Conservation (phyloP, 2,888 invertebrate genomes). For the Tinea semifulvella region DNA sequence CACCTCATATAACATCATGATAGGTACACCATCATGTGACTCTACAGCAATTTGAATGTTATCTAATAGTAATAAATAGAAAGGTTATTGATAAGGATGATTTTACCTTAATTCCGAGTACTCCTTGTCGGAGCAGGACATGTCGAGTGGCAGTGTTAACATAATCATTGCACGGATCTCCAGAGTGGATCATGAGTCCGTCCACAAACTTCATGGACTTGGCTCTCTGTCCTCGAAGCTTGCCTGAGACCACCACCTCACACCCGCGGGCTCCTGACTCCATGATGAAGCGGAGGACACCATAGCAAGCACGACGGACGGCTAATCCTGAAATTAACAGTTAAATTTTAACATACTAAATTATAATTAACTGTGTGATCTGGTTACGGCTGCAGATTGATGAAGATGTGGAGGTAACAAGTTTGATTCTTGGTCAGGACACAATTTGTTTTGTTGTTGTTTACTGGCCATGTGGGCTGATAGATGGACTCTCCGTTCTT, state of each 20-base stretch:
- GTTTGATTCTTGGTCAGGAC: too few relatives aligned
- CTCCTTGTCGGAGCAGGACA: slow-evolving; percentile 93
- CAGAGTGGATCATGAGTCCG: slow-evolving; percentile 99
- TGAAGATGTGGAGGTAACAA: too few relatives aligned
- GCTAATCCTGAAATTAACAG: slow-evolving; percentile 65
- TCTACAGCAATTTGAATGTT: neutral
- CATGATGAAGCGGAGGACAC: slow-evolving; percentile 98
- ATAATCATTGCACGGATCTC: slow-evolving; percentile 98
- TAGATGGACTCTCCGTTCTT: too few relatives aligned
- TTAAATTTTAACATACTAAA: too few relatives aligned
- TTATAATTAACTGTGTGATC: too few relatives aligned
- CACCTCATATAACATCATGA: too few relatives aligned
- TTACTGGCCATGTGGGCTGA: too few relatives aligned
- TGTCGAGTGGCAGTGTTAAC: slow-evolving; percentile 98
- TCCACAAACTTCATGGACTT: slow-evolving; percentile 99
- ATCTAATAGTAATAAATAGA: neutral
- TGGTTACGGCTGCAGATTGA: too few relatives aligned
- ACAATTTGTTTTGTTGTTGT: too few relatives aligned
- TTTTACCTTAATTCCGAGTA: slow-evolving; percentile 78
- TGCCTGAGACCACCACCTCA: slow-evolving; percentile 99
- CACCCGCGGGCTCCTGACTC: slow-evolving; percentile 97
- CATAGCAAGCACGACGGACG: slow-evolving; percentile 93
- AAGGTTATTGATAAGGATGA: neutral
- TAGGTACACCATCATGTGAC: too few relatives aligned
- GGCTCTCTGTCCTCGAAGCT: slow-evolving; percentile 98